These are phyloP conservation scores for Jaculus jaculus DNA, from an alignment of 2,113 vertebrate species.

Conservation along the genomic window DNA sequence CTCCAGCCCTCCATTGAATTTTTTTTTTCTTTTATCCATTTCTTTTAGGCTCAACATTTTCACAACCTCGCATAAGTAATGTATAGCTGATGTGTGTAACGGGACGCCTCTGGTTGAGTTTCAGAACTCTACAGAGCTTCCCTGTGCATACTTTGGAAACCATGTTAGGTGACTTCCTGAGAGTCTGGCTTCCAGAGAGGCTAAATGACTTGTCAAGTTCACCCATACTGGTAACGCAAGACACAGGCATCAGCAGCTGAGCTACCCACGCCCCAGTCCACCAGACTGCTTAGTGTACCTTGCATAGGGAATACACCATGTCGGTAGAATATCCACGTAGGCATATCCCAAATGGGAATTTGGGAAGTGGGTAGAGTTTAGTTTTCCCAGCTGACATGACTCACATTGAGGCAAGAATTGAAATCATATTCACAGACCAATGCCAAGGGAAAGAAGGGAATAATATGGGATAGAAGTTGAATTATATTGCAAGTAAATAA, in stretches of 20 bases:
- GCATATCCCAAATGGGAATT: neutral
- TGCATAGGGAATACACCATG: neutral
- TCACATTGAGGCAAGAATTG: neutral
- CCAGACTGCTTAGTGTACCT: neutral
- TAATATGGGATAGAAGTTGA: neutral
- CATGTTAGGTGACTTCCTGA: too few species aligned
- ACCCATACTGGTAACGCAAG: neutral
- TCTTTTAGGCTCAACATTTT: conserved; percentile 20
- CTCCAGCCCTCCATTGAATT: too few species aligned
- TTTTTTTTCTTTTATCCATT: neutral
- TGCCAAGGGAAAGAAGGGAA: neutral
- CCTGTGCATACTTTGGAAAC: neutral
- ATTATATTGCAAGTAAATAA: neutral
- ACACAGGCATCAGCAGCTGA: neutral
- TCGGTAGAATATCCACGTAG: neutral
- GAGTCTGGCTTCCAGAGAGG: neutral
- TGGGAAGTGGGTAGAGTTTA: neutral
- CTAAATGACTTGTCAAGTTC: neutral
- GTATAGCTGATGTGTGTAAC: neutral
- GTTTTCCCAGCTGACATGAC: neutral
- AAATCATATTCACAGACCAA: neutral
- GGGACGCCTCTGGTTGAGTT: neutral
- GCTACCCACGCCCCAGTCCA: neutral
- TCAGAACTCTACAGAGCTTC: neutral
- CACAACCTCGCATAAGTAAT: neutral